Percentiles rank a stretch among this genome's conserved stretches.
Evolutionary conservation across 2,888 invertebrate genomes (phyloP).

Genomic region (Drosophila meridionalis): DNA sequence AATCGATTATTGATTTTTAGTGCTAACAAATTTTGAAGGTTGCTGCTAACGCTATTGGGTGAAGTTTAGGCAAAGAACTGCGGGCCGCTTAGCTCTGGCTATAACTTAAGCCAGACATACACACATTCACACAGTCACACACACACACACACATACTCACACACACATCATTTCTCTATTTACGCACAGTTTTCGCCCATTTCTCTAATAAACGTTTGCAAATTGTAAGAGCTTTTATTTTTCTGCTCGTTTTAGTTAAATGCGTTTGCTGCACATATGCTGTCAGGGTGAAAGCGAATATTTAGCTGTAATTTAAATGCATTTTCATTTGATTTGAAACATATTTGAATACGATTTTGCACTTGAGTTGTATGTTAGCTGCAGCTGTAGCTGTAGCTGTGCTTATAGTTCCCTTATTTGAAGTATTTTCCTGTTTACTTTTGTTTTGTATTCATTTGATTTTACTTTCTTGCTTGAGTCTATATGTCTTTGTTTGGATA

Average conservation of each 20-base stretch:
- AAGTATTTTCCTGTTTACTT: neutral
- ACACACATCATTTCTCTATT: constrained; percentile 2
- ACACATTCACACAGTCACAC: neutral
- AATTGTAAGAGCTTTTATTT: constrained; percentile 26
- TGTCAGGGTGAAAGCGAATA: neutral
- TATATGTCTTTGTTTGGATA: neutral
- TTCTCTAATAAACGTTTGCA: constrained; percentile 17
- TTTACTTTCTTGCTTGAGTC: neutral
- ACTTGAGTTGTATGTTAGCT: neutral
- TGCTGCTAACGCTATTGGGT: constrained; percentile 44
- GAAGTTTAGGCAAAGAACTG: constrained; percentile 34
- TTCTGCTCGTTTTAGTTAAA: constrained; percentile 13
- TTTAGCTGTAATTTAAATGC: constrained; percentile 22
- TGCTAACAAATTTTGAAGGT: constrained; percentile 61
- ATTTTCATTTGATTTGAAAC: constrained; percentile 15
- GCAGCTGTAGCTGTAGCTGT: neutral
- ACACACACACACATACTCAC: neutral
- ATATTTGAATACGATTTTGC: neutral
- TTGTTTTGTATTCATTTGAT: neutral
- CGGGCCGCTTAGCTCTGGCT: constrained; percentile 29
- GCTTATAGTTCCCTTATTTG: neutral
- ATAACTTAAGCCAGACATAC: neutral
- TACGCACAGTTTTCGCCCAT: constrained; percentile 4
- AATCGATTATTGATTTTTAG: constrained; percentile 73
- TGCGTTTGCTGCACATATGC: constrained; percentile 10